These are phyloP conservation scores for Lepidurus apus DNA, from an alignment of 1,140 invertebrate genomes.

Conservation along the genomic window DNA sequence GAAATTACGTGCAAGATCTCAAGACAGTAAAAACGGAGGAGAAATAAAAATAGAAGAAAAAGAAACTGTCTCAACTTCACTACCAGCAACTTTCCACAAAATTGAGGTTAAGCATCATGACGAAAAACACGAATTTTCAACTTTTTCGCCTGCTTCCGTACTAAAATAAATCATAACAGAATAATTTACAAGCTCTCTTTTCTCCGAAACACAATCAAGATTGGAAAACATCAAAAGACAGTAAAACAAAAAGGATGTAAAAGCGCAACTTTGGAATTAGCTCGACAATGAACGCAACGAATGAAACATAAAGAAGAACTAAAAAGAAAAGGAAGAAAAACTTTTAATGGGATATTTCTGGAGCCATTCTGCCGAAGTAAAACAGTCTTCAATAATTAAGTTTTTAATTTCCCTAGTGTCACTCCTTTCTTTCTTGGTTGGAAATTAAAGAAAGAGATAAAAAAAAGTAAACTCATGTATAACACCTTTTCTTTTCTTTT, in stretches of 20 bases:
- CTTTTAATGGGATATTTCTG: not conserved
- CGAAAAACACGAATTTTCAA: too few relatives aligned
- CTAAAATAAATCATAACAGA: too few relatives aligned
- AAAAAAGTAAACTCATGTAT: too few relatives aligned
- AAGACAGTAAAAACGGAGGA: too few relatives aligned
- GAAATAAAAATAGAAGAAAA: too few relatives aligned
- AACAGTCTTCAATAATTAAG: not conserved
- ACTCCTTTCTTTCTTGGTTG: not conserved
- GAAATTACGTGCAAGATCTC: too few relatives aligned
- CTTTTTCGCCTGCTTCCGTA: too few relatives aligned
- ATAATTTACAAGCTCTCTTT: too few relatives aligned
- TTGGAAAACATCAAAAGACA: not conserved
- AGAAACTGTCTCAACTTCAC: too few relatives aligned
- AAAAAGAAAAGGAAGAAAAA: not conserved
- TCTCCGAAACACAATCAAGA: not conserved
- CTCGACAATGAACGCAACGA: not conserved
- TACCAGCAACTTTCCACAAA: too few relatives aligned
- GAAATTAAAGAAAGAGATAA: too few relatives aligned
- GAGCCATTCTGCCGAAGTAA: not conserved
- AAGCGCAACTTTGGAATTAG: not conserved
- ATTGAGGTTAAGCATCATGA: too few relatives aligned
- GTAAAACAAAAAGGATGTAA: not conserved
- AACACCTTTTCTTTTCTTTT: not conserved
- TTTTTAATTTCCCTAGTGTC: slow-evolving; percentile 3
- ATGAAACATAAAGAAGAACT: not conserved